Base-by-base conservation (phyloP, 2,888 invertebrate species). In the Eilema caniola region DNA sequence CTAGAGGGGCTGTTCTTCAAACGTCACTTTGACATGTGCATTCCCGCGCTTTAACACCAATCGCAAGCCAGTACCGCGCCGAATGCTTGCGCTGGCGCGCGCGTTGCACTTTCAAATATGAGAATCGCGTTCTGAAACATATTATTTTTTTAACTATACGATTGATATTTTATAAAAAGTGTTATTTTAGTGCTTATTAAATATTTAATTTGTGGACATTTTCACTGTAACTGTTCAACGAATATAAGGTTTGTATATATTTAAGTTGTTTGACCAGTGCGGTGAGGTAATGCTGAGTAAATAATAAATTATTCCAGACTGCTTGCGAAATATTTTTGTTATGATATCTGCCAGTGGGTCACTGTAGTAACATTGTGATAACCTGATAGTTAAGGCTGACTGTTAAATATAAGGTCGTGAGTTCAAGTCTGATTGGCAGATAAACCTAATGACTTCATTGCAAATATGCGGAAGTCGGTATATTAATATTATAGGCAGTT, bases 41-140 rank as follows among this genome's bases (percentile, higher is more conserved):
- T 91, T 93, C 90, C 91, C 93, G 92, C 92, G 90, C 80, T 87
- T 83, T 81, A 77, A 78, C 84, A 84, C 92, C 91, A 93, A 93
- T 92, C 88, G 86, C 76, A 66, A 64, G 85, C 76, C 89, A 94
- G 94, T 94, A 87, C 79, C 84, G 90, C 87, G 89, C 80, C 71
- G 85, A 77, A 74, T 73, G 83, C 78, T 84, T 72, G 86, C 87
- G 90, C 86, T 80, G 73, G 84, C 89, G 92, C 89, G 89, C 91
- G 92, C 84, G 84, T 91, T 84, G 73, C 71, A 74, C 77, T 84
- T 86, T 80, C 72, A 78, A 85, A 83, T 75, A 79, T 71, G 53
- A 66, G 79, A 81, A 75, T 76, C 73, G 71, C 73, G 79, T 77
- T 76, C 73, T 73, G 67, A 71, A 67, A 72, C 73, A 67, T 69